These are phyloP conservation scores for Brassicogethes aeneus DNA, from an alignment of 2,888 invertebrate genomes.

Conservation along the genomic window DNA sequence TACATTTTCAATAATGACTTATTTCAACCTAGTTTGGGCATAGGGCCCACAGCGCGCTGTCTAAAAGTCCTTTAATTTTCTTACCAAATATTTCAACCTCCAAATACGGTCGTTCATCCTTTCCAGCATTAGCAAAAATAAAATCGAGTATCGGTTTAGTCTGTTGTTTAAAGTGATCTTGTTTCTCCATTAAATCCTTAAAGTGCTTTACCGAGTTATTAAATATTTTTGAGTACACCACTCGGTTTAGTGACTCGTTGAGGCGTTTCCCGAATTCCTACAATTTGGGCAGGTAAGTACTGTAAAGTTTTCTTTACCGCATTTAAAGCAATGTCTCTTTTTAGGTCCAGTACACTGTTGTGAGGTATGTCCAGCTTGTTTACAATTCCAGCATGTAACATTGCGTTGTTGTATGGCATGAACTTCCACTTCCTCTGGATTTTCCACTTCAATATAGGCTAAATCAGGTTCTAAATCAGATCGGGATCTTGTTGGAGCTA, in stretches of 20 bases:
- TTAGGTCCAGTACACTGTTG: slow-evolving; percentile 4
- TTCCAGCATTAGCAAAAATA: slow-evolving; percentile 6
- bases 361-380: slow-evolving; percentile 7
- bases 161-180: too few relatives aligned
- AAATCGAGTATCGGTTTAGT: neutral
- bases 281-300: slow-evolving; percentile 4
- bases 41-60: too few relatives aligned
- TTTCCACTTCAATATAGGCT: slow-evolving; percentile 6
- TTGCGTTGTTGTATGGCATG: neutral
- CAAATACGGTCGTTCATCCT: slow-evolving; percentile 10
- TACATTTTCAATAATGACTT: too few relatives aligned
- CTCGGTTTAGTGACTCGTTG: neutral
- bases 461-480: slow-evolving; percentile 7
- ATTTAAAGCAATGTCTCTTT: slow-evolving; percentile 4
- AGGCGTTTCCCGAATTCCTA: slow-evolving; percentile 7
- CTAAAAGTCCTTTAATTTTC: slow-evolving; percentile 5
- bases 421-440: neutral
- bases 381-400: slow-evolving; percentile 6
- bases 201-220: too few relatives aligned
- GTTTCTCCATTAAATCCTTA: too few relatives aligned
- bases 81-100: slow-evolving; percentile 6
- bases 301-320: slow-evolving; percentile 5
- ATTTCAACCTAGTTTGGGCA: too few relatives aligned
- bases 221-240: neutral
- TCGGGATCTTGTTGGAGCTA: neutral